Base-by-base conservation (phyloP, 2,888 invertebrate species). In the Pristionchus exspectatus region DNA sequence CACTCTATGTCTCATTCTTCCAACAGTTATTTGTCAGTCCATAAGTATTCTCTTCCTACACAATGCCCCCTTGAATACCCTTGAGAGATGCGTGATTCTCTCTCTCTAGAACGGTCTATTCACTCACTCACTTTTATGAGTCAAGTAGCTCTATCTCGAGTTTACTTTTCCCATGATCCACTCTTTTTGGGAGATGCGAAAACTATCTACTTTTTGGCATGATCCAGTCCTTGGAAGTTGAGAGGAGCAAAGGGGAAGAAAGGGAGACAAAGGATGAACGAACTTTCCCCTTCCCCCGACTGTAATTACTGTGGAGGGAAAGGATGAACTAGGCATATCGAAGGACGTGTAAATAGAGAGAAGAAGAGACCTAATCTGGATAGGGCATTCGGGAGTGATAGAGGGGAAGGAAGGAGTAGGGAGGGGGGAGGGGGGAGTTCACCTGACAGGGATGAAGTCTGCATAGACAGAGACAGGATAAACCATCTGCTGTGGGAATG, bases 321-420 rank as follows among this genome's bases (percentile, higher is more conserved):
- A 77, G 77, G 77, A 77, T 72, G 69, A 72, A 30, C 33, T 33
- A 77, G 77, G 77, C 77, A 77, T 77, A 44, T 77, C 77, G 77
- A 77, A 77, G 77, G 77, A 44, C 77, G 77, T 77, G 77, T 77
- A 77, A 77, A 77, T 77, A 77, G 77, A 77, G 77, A 77, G 77
- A 30, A 44, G 24, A 24, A 44, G 77, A 77, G 44, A 21, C 7
- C 77, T 77, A 77, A 77, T 77, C 33, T 77, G 77, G 77, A 77
- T 77, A 77, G 77, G 77, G 44, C 77, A 77, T 30, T 33, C 72
- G 16, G 69, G 72, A 77, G 44, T 24, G 77, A 77, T 16, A 33
- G 21, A 5, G 77, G 30, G 24, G 44, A 44, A 14, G 24, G 16
- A 77, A 21, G n/a, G 24, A 38, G 63, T 63, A 33, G n/a, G 18